Conservation (phyloP, 2,888 invertebrate species). For the Chloroclystis v-ata region DNA sequence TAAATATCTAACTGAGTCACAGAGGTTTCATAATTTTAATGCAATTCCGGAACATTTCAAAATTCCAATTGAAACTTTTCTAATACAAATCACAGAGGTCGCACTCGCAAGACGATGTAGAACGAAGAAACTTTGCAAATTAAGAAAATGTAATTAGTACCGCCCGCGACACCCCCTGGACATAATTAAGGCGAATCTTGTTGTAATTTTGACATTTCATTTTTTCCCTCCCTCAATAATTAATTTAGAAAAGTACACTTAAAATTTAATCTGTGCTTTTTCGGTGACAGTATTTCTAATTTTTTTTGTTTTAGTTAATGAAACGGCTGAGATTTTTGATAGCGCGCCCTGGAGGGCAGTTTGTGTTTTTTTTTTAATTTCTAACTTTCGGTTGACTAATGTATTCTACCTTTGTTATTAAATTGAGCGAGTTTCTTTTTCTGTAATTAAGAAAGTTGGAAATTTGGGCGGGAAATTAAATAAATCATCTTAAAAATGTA, state of each 20-base stretch:
- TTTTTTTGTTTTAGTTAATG: conserved; percentile 54
- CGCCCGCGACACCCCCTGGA: conserved; percentile 44
- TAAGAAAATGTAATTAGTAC: conserved; percentile 76
- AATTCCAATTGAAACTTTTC: conserved; percentile 17
- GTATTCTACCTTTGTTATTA: conserved; percentile 45
- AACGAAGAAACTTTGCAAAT: conserved; percentile 64
- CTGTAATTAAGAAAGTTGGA: conserved; percentile 33
- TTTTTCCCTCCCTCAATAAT: conserved; percentile 67
- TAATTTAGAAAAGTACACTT: conserved; percentile 70
- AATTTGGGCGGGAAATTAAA: conserved; percentile 2
- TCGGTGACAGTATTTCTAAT: conserved; percentile 58
- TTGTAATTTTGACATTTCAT: conserved; percentile 77
- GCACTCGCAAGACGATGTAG: conserved; percentile 35
- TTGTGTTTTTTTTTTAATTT: conserved; percentile 38
- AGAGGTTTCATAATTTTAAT: too few relatives aligned
- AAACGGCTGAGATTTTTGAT: conserved; percentile 68
- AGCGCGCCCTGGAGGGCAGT: conserved; percentile 33
- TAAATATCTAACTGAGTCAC: too few relatives aligned
- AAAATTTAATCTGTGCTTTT: conserved; percentile 72
- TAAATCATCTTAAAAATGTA: conserved; percentile 1
- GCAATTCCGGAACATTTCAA: background rate
- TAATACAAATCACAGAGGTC: conserved; percentile 37
- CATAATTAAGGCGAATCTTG: conserved; percentile 76
- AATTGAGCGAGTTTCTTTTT: conserved; percentile 38
- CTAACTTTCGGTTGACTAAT: conserved; percentile 52